phyloP scores from a whole-genome alignment of 2,888 invertebrate genomes.

The Bhutanitis thaidina region DNA sequence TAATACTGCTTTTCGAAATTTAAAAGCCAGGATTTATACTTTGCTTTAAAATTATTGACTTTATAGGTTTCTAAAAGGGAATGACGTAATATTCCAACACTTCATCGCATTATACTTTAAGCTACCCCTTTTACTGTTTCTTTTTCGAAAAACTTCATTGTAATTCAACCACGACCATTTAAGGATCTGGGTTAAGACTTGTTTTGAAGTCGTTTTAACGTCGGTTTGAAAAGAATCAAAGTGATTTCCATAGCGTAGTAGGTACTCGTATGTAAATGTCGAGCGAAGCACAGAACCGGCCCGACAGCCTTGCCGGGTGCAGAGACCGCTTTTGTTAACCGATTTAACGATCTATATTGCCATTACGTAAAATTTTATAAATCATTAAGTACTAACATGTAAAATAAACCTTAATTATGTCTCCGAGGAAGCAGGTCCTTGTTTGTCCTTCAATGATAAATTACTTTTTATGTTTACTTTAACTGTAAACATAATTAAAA shows the following conservation, averaged over 20 bases:
- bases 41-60: no score
- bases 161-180: not conserved
- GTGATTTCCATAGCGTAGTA: conserved; percentile 14
- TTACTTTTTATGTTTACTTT: no score
- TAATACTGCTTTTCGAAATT: no score
- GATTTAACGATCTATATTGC: conserved; percentile 32
- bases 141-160: not conserved
- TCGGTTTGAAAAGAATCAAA: conserved; percentile 10
- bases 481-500: no score
- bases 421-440: not conserved
- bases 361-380: conserved; percentile 13
- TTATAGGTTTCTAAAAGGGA: no score
- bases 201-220: not conserved
- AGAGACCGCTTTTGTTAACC: conserved; percentile 52
- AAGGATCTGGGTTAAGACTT: conserved; percentile 14
- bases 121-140: not conserved
- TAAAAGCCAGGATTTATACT: no score
- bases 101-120: no score
- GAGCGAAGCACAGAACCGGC: conserved; percentile 45
- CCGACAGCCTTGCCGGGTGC: conserved; percentile 50
- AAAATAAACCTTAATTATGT: not conserved
- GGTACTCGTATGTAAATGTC: not conserved
- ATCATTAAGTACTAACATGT: not conserved
- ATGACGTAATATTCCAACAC: no score
- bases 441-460: not conserved